Conservation (phyloP, 2,113 vertebrate species). For the Apodemus speciosus region DNA sequence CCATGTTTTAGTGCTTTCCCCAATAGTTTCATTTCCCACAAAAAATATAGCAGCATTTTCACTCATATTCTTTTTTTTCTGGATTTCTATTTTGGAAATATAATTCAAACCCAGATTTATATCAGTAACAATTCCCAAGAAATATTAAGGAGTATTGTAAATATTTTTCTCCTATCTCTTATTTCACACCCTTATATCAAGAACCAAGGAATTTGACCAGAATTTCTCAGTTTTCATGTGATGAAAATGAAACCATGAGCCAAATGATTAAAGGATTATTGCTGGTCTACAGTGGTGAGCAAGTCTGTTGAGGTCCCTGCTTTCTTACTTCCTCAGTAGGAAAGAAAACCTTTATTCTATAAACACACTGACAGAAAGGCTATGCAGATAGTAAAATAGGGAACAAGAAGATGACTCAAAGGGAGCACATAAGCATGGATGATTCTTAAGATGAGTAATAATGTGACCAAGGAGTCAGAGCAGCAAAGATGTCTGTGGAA, state of each 20-base stretch:
- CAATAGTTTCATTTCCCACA: neutral
- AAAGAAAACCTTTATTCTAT: neutral
- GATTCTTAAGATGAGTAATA: neutral
- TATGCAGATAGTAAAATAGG: neutral
- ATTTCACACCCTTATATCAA: neutral
- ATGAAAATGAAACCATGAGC: neutral
- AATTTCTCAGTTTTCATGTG: neutral
- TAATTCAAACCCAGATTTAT: neutral
- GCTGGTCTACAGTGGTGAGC: neutral
- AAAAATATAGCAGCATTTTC: neutral
- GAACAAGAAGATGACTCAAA: neutral
- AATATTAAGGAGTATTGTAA: neutral
- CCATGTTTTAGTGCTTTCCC: neutral
- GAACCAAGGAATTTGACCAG: neutral
- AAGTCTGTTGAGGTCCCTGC: neutral
- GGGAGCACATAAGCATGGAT: rapidly evolving
- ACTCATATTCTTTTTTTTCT: neutral
- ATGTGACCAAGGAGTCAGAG: neutral
- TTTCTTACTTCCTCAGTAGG: neutral
- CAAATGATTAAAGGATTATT: neutral
- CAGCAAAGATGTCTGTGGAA: neutral
- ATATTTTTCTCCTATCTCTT: neutral
- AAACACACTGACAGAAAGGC: neutral
- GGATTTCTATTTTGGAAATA: neutral
- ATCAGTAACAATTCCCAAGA: neutral